Base-by-base conservation (phyloP, 2,888 invertebrate genomes). In the Apomyelois bistriatella region DNA sequence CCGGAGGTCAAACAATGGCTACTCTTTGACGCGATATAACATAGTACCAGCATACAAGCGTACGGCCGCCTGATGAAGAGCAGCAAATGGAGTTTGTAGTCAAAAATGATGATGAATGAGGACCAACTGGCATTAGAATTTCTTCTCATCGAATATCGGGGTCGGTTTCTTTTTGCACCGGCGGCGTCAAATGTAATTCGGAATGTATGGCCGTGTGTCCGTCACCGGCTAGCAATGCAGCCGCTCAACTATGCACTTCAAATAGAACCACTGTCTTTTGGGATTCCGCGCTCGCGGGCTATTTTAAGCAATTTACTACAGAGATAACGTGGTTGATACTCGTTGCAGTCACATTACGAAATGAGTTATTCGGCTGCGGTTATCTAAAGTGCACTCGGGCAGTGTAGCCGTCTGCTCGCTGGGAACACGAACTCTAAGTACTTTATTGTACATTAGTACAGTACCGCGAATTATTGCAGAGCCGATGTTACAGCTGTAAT, bases 231-330 rank as follows among this genome's bases (percentile, higher is more conserved):
- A 40, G 10, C 40, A 40, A 40, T 16, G 40, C 40, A 40, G 16
- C 9, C 7, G 9, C 15, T 40, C 12, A 40, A 16, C 46, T 46
- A 8, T 46, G 32, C 32, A 46, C 32, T 32, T 30, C 32, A 46
- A 46, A 46, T 32, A 46, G 46, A n/a, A 7, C 10, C 17, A 7
- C 15, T 32, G 46, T 46, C 46, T 43, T n/a, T 41, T 22, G 43
- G 7, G 5, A 46, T 32, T 46, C 32, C 32, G 32, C 32, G 15
- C 6, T 32, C 46, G 30, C 12, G 46, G 16, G 46, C 46, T 46
- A 46, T 46, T 32, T 32, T 10, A 13, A 13, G 15, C 46, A 10
- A 22, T 22, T 22, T 22, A 22, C 22, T 22, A 22, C 22, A 5
- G 22, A 22, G 22, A 22, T 22, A 22, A 22, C 22, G 2, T 22